Evolutionary conservation across 1,140 invertebrate genomes (phyloP), one percentile per base, ranked within the genome.

Genomic region (Rhyacophila brunnea): DNA sequence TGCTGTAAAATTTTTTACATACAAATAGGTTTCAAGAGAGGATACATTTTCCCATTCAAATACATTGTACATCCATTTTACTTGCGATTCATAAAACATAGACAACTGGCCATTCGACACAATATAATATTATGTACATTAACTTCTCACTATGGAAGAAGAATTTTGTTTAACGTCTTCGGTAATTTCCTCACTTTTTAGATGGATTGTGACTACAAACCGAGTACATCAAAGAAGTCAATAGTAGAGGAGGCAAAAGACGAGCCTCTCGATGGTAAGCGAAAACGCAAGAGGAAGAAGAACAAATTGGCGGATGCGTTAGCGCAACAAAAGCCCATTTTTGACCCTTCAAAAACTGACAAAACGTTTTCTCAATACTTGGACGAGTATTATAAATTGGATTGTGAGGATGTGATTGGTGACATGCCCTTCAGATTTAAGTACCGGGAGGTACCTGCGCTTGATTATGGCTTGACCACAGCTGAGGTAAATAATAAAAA

Each of bases 331-430:
- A 95, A 93, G 70, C 93, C 93, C 0, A 81, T 85, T 45, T 96
- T 92, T 75, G 85, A 96, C 81, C 91, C 93, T 0, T 76, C 80
- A 54, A 68, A 72, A 35, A 78, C 83, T 54, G 79, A 91, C 40
- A 85, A 88, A 71, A 86, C 87, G 0, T 95, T 93, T 77, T 82
- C 90, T 44, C 81, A 96, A 66, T 96, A 96, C 73, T 85, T 95
- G 68, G 91, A 97, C 71, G 93, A 97, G 72, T 96, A 96, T 76
- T 98, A 97, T 70, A 87, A 89, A 64, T 78, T 98, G 60, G 92
- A 96, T 73, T 98, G 89, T 78, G 96, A 99, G 73, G 96, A 98
- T 77, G 85, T 98, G 34, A 89, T 98, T 58, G 92, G 87, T 0
- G 93, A 96, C 73, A 70, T 90, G 55, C 92, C 92, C 0, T 96